Evolutionary conservation across 1,140 invertebrate genomes (phyloP).

Genomic region (Drosophila kanapiae): DNA sequence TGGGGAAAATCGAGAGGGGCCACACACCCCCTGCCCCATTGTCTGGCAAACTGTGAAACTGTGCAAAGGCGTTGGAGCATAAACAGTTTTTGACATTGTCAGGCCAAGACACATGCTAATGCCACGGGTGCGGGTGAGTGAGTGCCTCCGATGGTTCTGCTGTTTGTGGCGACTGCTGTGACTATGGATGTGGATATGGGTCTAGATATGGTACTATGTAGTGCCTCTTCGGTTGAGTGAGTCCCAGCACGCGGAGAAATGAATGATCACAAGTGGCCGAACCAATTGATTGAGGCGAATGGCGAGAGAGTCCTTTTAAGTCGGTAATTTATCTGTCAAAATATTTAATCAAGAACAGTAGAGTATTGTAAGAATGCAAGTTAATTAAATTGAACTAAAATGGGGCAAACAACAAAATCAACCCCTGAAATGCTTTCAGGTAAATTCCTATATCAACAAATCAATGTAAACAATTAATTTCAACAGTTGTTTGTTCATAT

Average conservation of each 20-base stretch:
- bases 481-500: not conserved
- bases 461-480: no score
- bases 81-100: conserved; percentile 81
- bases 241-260: conserved; percentile 21
- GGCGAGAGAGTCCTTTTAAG: no score
- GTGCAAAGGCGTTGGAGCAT: conserved; percentile 77
- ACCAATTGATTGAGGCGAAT: not conserved
- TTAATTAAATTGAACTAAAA: no score
- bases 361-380: no score
- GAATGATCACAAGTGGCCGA: conserved; percentile 18
- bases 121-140: conserved; percentile 31
- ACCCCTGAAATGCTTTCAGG: no score
- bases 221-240: conserved; percentile 1
- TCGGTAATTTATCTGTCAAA: no score
- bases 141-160: conserved; percentile 14
- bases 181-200: conserved; percentile 4
- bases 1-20: not conserved
- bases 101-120: conserved; percentile 81
- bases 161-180: not conserved
- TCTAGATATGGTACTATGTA: conserved; percentile 1
- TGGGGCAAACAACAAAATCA: no score
- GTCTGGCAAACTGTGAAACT: conserved; percentile 77
- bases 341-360: no score
- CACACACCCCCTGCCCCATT: conserved; percentile 28
- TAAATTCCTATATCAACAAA: no score